Conservation (phyloP, 2,888 invertebrate species). For the Calephelis perditalis region DNA sequence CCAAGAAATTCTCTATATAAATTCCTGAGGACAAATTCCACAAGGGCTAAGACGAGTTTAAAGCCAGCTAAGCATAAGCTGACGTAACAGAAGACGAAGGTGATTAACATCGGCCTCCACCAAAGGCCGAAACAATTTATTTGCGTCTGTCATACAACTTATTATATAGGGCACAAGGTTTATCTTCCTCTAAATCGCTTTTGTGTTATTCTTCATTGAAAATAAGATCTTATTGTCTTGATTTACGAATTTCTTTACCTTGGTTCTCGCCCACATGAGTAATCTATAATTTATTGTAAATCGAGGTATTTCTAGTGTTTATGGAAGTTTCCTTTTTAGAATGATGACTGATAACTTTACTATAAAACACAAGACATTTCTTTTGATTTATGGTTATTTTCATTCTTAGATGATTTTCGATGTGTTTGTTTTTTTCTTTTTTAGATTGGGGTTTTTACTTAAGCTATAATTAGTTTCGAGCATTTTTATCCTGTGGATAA, state of each 20-base stretch:
- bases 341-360: no score
- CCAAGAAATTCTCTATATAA: neutral
- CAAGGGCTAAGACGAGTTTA: conserved; percentile 20
- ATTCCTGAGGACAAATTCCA: neutral
- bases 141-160: conserved; percentile 27
- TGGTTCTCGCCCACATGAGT: neutral
- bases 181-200: conserved; percentile 26
- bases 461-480: no score
- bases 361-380: no score
- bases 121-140: conserved; percentile 34
- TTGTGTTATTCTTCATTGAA: conserved; percentile 12
- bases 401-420: no score
- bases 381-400: no score
- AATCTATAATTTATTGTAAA: conserved; percentile 8
- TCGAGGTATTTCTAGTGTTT: conserved; percentile 1
- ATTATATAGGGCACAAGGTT: conserved; percentile 26
- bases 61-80: conserved; percentile 29
- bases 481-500: no score
- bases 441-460: no score
- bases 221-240: conserved; percentile 14
- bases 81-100: conserved; percentile 32
- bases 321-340: no score
- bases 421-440: no score
- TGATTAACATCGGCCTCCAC: conserved; percentile 39
- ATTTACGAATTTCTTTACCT: neutral